Evolutionary conservation across 2,113 vertebrate genomes (phyloP).

Genomic region (Lepus americanus): DNA sequence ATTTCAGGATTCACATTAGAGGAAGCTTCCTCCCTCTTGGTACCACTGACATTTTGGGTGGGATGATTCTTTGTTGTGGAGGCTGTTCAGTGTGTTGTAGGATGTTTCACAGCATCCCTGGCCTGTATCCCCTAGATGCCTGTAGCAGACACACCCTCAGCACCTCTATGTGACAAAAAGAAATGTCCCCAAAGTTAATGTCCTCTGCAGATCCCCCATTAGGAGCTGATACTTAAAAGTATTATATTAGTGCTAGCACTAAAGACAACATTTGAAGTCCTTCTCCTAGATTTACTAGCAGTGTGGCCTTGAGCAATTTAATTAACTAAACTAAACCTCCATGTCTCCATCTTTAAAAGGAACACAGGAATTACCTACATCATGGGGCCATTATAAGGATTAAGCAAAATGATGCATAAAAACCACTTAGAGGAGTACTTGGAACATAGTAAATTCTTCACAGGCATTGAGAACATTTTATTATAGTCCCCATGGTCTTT

Average conservation of each 20-base stretch:
- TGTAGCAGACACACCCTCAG: not conserved
- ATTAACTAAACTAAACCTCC: not conserved
- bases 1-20: not conserved
- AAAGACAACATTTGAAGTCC: not conserved
- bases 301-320: not conserved
- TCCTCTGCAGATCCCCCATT: not conserved
- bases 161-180: not conserved
- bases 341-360: slow-evolving; percentile 24
- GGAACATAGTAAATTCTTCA: not conserved
- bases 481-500: slow-evolving; percentile 39
- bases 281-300: not conserved
- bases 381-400: not conserved
- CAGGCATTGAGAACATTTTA: slow-evolving; percentile 19
- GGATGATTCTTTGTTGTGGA: not conserved
- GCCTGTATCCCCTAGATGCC: not conserved
- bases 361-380: not conserved
- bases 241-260: not conserved
- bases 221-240: not conserved
- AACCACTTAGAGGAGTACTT: not conserved
- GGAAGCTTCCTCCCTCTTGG: not conserved
- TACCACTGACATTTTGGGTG: not conserved
- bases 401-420: not conserved
- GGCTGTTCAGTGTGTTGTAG: not conserved
- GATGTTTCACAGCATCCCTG: not conserved
- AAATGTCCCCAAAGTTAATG: not conserved